Percentiles rank a stretch among this genome's conserved stretches.
Evolutionary conservation across 2,113 vertebrate genomes (phyloP).

Genomic region (Arenaria interpres): DNA sequence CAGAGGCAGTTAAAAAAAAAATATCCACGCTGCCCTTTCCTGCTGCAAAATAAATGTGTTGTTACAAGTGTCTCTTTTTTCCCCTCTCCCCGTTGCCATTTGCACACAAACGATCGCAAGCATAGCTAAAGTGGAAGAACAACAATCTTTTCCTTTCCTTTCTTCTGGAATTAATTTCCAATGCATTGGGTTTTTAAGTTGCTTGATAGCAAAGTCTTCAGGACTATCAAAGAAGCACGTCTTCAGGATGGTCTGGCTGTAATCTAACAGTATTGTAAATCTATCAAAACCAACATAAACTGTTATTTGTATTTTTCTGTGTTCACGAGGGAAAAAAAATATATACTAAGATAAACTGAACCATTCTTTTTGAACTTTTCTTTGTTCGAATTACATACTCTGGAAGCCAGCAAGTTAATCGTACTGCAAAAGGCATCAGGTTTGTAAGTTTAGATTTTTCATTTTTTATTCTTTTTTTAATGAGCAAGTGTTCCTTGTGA

Average conservation of each 20-base stretch:
- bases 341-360: not conserved
- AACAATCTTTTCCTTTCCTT: not conserved
- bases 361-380: not conserved
- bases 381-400: constrained; percentile 6
- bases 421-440: not conserved
- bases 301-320: not conserved
- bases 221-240: not conserved
- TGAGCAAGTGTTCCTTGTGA: not conserved
- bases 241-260: not conserved
- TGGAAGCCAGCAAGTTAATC: not conserved
- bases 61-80: not conserved
- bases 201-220: not conserved
- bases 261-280: not conserved
- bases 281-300: not conserved
- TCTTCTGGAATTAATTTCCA: not conserved
- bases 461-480: not conserved
- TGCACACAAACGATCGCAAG: not conserved
- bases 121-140: not conserved
- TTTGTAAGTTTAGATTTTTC: not conserved
- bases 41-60: not conserved
- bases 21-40: not conserved
- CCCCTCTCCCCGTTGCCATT: not conserved
- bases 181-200: not conserved
- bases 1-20: not conserved
- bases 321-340: not conserved